Evolutionary conservation across 1,140 invertebrate species (phyloP).

Genomic region (Galleria mellonella): DNA sequence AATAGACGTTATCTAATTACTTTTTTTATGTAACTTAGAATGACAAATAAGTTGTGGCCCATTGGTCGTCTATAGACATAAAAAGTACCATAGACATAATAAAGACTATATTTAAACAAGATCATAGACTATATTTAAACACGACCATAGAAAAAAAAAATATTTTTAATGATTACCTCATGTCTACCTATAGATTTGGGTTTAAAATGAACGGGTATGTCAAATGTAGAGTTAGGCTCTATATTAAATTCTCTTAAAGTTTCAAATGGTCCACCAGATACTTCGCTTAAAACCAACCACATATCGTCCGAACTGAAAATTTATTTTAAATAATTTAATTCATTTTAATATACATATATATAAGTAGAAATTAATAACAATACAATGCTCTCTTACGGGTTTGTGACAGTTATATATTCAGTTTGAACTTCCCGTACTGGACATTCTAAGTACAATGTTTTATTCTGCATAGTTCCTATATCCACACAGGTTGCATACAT

Average conservation of each 20-base stretch:
- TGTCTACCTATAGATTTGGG: conserved; percentile 53
- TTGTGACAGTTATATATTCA: conserved; percentile 41
- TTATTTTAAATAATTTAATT: not conserved
- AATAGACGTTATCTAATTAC: no score
- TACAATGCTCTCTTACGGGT: conserved; percentile 39
- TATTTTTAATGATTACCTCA: conserved; percentile 27
- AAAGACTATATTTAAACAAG: no score
- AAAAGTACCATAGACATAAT: no score
- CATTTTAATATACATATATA: not conserved
- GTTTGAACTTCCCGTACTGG: conserved; percentile 50
- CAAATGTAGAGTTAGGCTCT: conserved; percentile 49
- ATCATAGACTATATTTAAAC: no score
- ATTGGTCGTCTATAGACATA: no score
- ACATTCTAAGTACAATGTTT: conserved; percentile 49
- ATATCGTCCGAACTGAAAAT: conserved; percentile 46
- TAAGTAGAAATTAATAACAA: not conserved
- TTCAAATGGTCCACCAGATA: conserved; percentile 51
- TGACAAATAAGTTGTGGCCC: no score
- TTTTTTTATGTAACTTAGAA: no score
- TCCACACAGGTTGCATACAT: conserved; percentile 57
- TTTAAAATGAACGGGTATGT: conserved; percentile 55
- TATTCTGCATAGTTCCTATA: conserved; percentile 38
- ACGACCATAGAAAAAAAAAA: no score
- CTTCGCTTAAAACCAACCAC: conserved; percentile 55
- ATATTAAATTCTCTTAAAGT: conserved; percentile 51